Evolutionary conservation across 2,113 vertebrate genomes (phyloP).

Genomic region (Leucosticte australis): DNA sequence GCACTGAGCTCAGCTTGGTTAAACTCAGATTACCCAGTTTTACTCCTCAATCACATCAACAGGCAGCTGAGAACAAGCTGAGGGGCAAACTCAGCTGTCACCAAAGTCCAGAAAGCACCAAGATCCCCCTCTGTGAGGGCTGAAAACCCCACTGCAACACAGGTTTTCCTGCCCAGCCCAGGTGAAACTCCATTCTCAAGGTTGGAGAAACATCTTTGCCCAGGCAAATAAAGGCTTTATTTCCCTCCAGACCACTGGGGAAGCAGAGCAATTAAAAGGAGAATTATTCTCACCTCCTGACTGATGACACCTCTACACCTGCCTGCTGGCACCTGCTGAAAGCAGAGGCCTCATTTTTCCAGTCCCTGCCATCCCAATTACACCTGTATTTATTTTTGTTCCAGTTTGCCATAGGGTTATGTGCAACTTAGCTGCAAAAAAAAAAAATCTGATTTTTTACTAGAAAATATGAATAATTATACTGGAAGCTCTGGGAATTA

Average conservation of each 20-base stretch:
- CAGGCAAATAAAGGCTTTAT: neutral
- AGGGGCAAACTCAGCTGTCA: neutral
- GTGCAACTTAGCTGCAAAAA: neutral
- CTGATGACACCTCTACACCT: neutral
- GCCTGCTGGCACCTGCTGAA: neutral
- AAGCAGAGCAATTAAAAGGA: conserved; percentile 54
- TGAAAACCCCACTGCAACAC: neutral
- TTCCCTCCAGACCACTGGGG: neutral
- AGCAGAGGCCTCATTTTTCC: neutral
- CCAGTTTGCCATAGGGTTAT: neutral
- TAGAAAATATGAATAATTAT: neutral
- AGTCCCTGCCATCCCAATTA: neutral
- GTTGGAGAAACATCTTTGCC: neutral
- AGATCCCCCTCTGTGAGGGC: neutral
- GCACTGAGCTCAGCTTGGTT: neutral
- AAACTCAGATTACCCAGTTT: neutral
- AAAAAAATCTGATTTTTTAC: neutral
- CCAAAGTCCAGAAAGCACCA: neutral
- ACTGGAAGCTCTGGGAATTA: neutral
- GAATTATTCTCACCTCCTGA: conserved; percentile 1
- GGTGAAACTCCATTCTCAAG: neutral
- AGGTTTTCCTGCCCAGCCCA: neutral
- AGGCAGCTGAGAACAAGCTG: neutral
- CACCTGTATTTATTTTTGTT: neutral
- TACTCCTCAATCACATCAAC: neutral